Percentiles rank a stretch among this genome's conserved stretches.
These are phyloP conservation scores for Calameuta idolon DNA, from an alignment of 2,888 invertebrate species.

Conservation along the genomic window DNA sequence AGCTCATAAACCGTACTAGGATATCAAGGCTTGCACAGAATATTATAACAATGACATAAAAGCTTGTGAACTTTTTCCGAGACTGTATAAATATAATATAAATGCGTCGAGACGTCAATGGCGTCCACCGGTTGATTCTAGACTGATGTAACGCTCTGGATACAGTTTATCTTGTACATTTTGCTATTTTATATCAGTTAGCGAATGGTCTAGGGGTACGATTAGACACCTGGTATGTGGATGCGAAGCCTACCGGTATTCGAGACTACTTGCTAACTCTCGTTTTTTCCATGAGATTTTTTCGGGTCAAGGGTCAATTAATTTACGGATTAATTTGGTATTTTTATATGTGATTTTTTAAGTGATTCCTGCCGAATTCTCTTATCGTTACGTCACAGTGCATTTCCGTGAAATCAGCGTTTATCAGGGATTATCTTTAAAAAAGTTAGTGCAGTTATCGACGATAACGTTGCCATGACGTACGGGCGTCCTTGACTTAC, in stretches of 20 bases:
- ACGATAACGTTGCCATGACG: conserved; percentile 32
- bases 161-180: conserved; percentile 44
- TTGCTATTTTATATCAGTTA: conserved; percentile 55
- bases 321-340: background rate
- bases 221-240: conserved; percentile 36
- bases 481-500: background rate
- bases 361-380: background rate
- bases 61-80: background rate
- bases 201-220: conserved; percentile 64
- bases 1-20: background rate
- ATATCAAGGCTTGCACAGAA: background rate
- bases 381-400: conserved; percentile 4
- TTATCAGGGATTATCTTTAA: conserved; percentile 5
- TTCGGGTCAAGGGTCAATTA: conserved; percentile 40
- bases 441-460: conserved; percentile 38
- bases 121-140: background rate
- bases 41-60: background rate
- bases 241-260: conserved; percentile 49
- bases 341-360: background rate
- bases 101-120: background rate
- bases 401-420: background rate
- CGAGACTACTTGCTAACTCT: conserved; percentile 65
- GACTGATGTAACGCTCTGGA: conserved; percentile 17
- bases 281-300: conserved; percentile 59
- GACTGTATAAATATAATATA: background rate